phyloP scores from a whole-genome alignment of 2,888 invertebrate species.

The Melanotus villosus region DNA sequence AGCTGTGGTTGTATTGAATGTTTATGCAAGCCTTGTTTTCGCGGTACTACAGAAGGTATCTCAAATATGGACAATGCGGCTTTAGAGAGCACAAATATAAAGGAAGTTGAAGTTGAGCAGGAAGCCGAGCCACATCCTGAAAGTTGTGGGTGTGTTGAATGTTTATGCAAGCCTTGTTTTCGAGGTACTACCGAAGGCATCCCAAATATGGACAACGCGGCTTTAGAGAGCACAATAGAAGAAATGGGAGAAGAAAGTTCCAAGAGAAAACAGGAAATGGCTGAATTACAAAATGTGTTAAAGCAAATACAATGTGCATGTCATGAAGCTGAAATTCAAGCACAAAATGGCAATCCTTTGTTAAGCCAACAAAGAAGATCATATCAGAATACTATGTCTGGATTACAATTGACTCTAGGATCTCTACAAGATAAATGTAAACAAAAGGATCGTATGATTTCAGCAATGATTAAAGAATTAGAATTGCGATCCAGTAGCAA shows the following conservation, averaged over 20 bases:
- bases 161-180: too few species aligned
- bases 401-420: constrained; percentile 59
- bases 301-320: not conserved
- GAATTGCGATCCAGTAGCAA: constrained; percentile 54
- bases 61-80: too few species aligned
- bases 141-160: not conserved
- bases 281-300: not conserved
- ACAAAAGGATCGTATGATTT: constrained; percentile 63
- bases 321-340: not conserved
- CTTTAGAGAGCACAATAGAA: not conserved
- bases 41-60: not conserved
- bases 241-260: constrained; percentile 7
- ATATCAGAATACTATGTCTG: constrained; percentile 48
- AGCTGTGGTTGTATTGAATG: not conserved
- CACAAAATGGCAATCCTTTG: not conserved
- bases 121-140: too few species aligned
- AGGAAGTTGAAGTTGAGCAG: too few species aligned
- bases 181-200: not conserved
- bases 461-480: constrained; percentile 61
- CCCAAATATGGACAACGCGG: not conserved
- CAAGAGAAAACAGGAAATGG: constrained; percentile 19
- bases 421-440: constrained; percentile 62
- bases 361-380: not conserved
- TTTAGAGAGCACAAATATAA: too few species aligned
- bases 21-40: too few species aligned